Evolutionary conservation across 2,888 invertebrate species (phyloP).

Genomic region (Drosophila anomelani): DNA sequence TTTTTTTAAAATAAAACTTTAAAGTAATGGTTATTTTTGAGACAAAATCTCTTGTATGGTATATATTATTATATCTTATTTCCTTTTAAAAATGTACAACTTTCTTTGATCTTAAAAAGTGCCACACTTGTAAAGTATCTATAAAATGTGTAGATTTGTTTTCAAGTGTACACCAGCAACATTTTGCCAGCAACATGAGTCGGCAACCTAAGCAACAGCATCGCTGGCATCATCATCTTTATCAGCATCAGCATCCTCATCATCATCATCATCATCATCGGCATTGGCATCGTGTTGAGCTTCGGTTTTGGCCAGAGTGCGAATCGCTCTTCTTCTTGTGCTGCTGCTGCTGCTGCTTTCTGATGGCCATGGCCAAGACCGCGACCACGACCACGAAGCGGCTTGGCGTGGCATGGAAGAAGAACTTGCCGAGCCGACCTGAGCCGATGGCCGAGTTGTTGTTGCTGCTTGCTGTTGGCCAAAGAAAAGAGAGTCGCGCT

Average conservation of each 20-base stretch:
- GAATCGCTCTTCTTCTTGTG: constrained; percentile 57
- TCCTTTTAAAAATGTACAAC: no score
- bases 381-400: constrained; percentile 43
- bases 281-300: constrained; percentile 27
- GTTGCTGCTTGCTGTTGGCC: constrained; percentile 53
- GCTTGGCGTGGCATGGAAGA: constrained; percentile 17
- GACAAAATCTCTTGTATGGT: no score
- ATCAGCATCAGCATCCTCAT: constrained; percentile 20
- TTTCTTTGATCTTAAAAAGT: not conserved
- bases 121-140: not conserved
- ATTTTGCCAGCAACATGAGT: constrained; percentile 9
- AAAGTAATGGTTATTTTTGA: no score
- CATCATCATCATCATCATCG: constrained; percentile 34
- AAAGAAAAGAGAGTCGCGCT: constrained; percentile 56
- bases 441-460: constrained; percentile 55
- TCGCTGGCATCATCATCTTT: constrained; percentile 24
- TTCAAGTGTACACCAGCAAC: constrained; percentile 4
- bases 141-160: not conserved
- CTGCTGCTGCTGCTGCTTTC: constrained; percentile 3
- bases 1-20: no score
- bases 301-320: constrained; percentile 46
- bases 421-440: constrained; percentile 56
- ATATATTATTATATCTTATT: no score
- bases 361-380: constrained; percentile 71
- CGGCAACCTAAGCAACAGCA: constrained; percentile 1